A percentile compares a stretch with the other conserved stretches of the same genome.
These are phyloP conservation scores for Ammospiza nelsoni DNA, from an alignment of 2,113 vertebrate species.

Conservation along the genomic window DNA sequence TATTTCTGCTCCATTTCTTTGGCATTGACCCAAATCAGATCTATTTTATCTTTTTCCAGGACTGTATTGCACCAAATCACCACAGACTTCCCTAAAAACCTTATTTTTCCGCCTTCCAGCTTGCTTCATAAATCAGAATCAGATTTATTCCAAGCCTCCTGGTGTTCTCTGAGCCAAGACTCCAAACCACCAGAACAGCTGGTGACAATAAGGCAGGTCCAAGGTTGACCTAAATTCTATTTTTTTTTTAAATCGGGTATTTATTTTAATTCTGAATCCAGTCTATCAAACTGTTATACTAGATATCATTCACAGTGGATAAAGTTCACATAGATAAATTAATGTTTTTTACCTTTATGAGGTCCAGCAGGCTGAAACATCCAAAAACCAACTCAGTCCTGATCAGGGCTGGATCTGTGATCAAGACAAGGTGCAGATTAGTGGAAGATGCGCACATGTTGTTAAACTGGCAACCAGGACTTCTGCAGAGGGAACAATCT, in stretches of 20 bases:
- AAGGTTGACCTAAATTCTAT: background rate
- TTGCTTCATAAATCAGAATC: background rate
- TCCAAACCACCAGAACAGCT: background rate
- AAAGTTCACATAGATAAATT: background rate
- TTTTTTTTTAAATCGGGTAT: background rate
- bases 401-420: background rate
- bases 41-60: background rate
- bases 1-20: background rate
- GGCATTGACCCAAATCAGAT: background rate
- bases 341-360: background rate
- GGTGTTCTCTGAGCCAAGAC: background rate
- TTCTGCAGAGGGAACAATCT: background rate
- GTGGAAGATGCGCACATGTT: background rate
- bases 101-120: background rate
- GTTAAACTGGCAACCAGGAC: background rate
- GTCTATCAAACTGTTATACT: background rate
- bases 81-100: background rate
- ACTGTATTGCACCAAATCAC: background rate
- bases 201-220: background rate
- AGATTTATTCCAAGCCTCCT: background rate
- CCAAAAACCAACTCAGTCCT: background rate
- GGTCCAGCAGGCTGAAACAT: background rate
- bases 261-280: background rate
- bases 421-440: background rate
- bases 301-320: background rate